Base-by-base conservation (phyloP, 1,140 invertebrate genomes). In the Hesperophylax magnus region DNA sequence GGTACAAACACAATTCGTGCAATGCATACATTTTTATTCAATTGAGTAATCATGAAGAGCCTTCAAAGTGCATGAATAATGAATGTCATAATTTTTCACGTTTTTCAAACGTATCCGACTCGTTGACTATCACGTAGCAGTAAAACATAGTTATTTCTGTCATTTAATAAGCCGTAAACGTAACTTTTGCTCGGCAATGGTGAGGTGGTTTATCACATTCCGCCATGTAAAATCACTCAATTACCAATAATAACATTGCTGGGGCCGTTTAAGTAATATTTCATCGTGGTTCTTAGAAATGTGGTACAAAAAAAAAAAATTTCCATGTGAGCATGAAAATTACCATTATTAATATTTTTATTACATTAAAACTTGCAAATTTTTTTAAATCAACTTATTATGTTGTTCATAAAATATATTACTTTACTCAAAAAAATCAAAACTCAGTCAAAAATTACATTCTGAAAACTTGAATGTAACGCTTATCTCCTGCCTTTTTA, bases 221-320 rank as follows among this genome's bases (percentile, higher is more conserved):
- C 74, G n/a, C 54, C 24, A 24, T 22, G 74, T 61, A 76, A 76
- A 76, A 76, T 60, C 74, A 27, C 74, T 61, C 56, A 76, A 76
- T 76, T 61, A 76, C 34, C 71, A 15, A 52, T 61, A 76, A 39
- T 61, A 39, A 2, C 31, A n/a, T 39, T 27, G 60, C 18, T 27
- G 18, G 52, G 18, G 52, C 47, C 69, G 52, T 5, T 72, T 14
- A 14, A 14, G 39, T 47, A 11, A 47, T 14, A 47, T 11, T 47
- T 14, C 39, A 47, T 11, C 39, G 9, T 47, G 39, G 39, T 47
- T 47, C 39, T 47, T 11, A 14, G 39, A 47, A 47, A 47, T 47
- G 14, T 47, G 9, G 39, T 47, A 47, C 11, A 47, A 47, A 14
- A 9, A 47, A 47, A 14, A 0, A 14, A 47, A 11, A 47, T 47